Evolutionary conservation across 2,888 invertebrate species (phyloP).

Genomic region (Nomada ferruginata): DNA sequence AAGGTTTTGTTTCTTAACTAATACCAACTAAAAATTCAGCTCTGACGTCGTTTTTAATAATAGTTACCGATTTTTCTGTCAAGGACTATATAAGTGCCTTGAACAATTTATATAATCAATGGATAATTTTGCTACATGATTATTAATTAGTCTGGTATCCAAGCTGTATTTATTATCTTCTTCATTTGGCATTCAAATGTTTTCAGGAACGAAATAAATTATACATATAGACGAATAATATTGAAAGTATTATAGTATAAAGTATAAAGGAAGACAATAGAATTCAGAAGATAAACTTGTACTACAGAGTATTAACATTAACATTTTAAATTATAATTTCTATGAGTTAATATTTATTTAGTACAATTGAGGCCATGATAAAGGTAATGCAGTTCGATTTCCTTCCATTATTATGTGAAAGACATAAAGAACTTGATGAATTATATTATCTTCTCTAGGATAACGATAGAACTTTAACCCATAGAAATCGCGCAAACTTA

Average conservation of each 20-base stretch:
- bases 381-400: background rate
- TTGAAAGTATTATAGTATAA: conserved; percentile 5
- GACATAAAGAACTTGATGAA: background rate
- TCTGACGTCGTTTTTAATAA: conserved; percentile 12
- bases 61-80: conserved; percentile 1
- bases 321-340: conserved; percentile 33
- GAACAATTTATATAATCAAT: conserved; percentile 15
- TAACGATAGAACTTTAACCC: conserved; percentile 8
- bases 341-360: conserved; percentile 1
- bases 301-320: conserved; percentile 31
- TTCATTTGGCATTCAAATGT: conserved; percentile 27
- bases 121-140: conserved; percentile 25
- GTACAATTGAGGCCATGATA: background rate
- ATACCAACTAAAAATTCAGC: conserved; percentile 22
- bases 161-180: conserved; percentile 38
- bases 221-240: conserved; percentile 27
- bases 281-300: conserved; percentile 26
- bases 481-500: conserved; percentile 22
- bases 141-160: conserved; percentile 23
- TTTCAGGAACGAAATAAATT: conserved; percentile 22
- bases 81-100: conserved; percentile 1
- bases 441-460: background rate
- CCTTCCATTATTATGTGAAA: conserved; percentile 13
- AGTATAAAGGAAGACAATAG: conserved; percentile 45
- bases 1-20: background rate